These are phyloP conservation scores for Argya squamiceps DNA, from an alignment of 2,797 vertebrate genomes.

Conservation along the genomic window DNA sequence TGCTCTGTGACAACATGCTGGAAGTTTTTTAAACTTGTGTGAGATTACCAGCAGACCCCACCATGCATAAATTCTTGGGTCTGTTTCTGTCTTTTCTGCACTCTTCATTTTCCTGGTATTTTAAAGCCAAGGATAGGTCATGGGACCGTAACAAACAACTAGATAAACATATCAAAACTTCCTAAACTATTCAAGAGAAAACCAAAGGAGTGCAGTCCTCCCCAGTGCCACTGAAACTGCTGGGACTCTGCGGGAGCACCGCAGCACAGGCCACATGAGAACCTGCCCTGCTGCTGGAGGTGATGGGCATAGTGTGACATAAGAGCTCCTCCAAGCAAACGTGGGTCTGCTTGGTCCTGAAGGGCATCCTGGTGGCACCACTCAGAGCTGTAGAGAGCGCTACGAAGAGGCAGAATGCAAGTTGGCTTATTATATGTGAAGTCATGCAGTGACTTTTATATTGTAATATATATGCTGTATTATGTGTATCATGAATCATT, in stretches of 20 bases:
- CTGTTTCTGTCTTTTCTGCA: neutral
- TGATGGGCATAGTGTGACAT: neutral
- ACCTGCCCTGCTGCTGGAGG: neutral
- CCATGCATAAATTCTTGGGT: neutral
- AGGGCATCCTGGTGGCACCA: neutral
- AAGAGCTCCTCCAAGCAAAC: neutral
- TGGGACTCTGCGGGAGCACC: neutral
- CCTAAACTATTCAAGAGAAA: neutral
- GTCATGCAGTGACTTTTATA: neutral
- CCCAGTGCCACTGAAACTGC: neutral
- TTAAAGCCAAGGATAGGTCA: neutral
- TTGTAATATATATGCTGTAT: neutral
- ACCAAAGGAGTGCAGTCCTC: fast-evolving
- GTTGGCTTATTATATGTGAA: slow-evolving; percentile 25
- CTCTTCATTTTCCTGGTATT: neutral
- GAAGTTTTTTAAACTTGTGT: neutral
- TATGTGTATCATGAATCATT: neutral
- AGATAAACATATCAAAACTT: neutral
- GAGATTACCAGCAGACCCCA: neutral
- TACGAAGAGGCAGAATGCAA: neutral
- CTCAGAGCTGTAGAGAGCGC: neutral
- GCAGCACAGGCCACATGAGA: neutral
- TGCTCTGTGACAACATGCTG: fast-evolving
- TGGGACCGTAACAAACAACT: neutral
- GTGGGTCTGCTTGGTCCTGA: neutral